Conservation (phyloP, 2,797 vertebrate species). For the Myripristis murdjan region DNA sequence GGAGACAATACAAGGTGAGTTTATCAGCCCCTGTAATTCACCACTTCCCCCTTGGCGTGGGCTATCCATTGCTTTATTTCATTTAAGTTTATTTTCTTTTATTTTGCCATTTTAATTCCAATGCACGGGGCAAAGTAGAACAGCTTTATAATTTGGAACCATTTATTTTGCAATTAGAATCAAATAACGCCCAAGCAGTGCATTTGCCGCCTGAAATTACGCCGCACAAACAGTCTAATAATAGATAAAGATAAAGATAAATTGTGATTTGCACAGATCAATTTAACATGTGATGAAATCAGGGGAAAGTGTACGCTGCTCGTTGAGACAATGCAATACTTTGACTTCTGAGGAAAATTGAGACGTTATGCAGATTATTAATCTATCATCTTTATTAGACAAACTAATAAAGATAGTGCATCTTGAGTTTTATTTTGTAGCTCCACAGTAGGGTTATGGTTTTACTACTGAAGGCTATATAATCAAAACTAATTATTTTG, state of each 20-base stretch:
- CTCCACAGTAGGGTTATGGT: constrained; percentile 6
- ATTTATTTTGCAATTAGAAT: neutral
- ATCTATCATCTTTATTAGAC: constrained; percentile 14
- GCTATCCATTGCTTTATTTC: neutral
- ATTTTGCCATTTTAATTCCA: neutral
- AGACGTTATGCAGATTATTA: neutral
- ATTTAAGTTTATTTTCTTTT: neutral
- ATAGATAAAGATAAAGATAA: neutral
- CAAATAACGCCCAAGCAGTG: neutral
- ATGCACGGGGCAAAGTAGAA: neutral
- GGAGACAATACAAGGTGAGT: constrained; percentile 96
- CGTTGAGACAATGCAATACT: neutral
- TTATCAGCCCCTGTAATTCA: constrained; percentile 17
- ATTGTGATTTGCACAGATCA: constrained; percentile 11
- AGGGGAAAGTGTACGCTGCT: neutral
- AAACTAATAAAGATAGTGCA: too few species aligned
- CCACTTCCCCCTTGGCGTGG: neutral
- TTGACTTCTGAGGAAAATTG: too few species aligned
- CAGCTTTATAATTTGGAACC: too few species aligned
- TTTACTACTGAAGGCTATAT: neutral
- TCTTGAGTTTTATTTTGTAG: constrained; percentile 6
- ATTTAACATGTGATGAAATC: neutral
- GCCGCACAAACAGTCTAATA: neutral
- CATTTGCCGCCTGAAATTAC: constrained; percentile 4
- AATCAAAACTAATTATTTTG: neutral